Base-by-base conservation (phyloP, 2,888 invertebrate genomes). In the Leptodirus hochenwartii region DNA sequence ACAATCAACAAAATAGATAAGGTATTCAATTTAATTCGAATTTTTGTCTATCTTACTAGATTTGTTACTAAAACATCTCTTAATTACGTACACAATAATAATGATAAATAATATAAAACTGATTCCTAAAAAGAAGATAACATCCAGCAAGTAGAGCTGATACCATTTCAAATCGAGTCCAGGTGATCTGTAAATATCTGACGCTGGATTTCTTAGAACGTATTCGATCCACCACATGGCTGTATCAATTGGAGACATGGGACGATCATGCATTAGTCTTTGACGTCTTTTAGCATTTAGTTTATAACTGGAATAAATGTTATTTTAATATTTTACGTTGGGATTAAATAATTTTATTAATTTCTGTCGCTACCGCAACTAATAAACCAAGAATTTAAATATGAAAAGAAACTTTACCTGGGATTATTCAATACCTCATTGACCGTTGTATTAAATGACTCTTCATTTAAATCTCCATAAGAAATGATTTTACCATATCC, bases 401-500 rank as follows among this genome's bases (percentile, higher is more conserved):
- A n/a, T n/a, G n/a, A n/a, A n/a, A n/a, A n/a, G n/a, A n/a, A n/a
- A n/a, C n/a, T n/a, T n/a, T n/a, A 40, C 40, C 35, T 38, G 17
- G 36, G 27, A 32, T 40, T 34, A 5, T 25, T 12, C 15, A 42
- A 25, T 5, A 39, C 23, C 22, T 38, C 36, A 6, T 39, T 30
- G 15, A 42, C 16, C 3, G 32, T 27, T 6, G 27, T 16, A n/a
- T 15, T 31, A 11, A 17, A 4, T 34, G 26, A 14, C 2, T 46
- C 41, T 23, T 49, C 43, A 1, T 43, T 53, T 3, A 61, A 23
- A 1, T 43, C 40, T 2, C 41, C 33, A 20, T 49, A 51, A 23
- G 48, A 42, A 1, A 62, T 39, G 2, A 36, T 43, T 3, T 51
- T 36, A 1, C 53, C 62, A 40, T 49, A 54, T 4, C 62, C 64